A percentile compares a stretch with the other conserved stretches of the same genome.
These are phyloP conservation scores for Scopus umbretta DNA, from an alignment of 2,113 vertebrate genomes.

Conservation along the genomic window DNA sequence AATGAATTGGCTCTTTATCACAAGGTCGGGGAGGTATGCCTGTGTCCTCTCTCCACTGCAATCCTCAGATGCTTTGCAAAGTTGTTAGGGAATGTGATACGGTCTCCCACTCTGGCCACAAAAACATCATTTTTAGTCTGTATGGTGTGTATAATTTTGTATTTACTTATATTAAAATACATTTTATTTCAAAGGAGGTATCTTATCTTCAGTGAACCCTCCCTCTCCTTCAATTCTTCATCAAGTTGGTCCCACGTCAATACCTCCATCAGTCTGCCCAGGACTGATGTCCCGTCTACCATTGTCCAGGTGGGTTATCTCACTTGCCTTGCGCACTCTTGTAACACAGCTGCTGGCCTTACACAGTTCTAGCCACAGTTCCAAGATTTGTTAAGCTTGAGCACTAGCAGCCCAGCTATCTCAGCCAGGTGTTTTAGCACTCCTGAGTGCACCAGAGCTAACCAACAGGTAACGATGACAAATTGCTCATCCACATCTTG, in stretches of 20 bases:
- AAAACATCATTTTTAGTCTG: not conserved
- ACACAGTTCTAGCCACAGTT: not conserved
- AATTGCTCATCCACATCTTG: not conserved
- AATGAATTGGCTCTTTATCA: conserved; percentile 24
- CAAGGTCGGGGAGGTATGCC: not conserved
- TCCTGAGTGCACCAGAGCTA: not conserved
- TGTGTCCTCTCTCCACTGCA: not conserved
- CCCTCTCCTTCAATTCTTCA: not conserved
- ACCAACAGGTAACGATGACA: not conserved
- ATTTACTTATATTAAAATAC: not conserved
- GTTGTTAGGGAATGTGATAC: not conserved
- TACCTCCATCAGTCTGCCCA: not conserved
- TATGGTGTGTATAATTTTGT: not conserved
- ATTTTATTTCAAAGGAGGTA: not conserved
- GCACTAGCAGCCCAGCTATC: not conserved
- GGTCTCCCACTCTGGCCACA: not conserved
- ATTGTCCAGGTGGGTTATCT: too few species aligned
- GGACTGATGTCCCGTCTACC: not conserved
- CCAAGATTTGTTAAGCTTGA: not conserved
- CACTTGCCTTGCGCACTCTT: not conserved
- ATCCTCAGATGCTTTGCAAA: not conserved
- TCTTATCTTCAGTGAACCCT: not conserved
- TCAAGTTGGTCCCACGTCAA: not conserved
- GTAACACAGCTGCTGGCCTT: not conserved
- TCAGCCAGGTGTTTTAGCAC: not conserved